phyloP scores from a whole-genome alignment of 2,888 invertebrate genomes.

The Lasioglossum oenotherae region DNA sequence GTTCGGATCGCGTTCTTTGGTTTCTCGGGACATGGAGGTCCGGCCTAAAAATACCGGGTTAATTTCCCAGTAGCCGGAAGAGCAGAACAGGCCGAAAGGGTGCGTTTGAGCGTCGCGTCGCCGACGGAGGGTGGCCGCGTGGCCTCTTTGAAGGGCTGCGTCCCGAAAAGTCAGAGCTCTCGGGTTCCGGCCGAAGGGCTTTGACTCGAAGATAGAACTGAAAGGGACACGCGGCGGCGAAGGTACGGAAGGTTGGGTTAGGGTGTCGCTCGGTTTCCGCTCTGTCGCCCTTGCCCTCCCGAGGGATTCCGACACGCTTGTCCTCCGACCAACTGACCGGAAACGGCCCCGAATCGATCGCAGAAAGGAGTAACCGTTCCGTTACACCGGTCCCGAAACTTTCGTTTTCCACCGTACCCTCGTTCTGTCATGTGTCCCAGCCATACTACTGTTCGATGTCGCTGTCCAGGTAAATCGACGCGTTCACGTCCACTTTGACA shows the following conservation, averaged over 20 bases:
- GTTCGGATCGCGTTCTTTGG: conserved; percentile 12
- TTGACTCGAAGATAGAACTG: conserved; percentile 24
- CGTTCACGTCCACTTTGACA: background rate
- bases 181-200: background rate
- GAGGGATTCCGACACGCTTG: conserved; percentile 71
- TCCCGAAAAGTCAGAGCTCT: conserved; percentile 42
- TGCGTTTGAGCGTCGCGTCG: conserved; percentile 24
- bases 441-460: background rate
- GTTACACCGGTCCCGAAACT: background rate
- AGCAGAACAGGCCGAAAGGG: conserved; percentile 12
- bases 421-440: background rate
- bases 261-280: conserved; percentile 69
- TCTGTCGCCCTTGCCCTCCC: conserved; percentile 78
- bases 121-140: conserved; percentile 4
- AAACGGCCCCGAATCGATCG: conserved; percentile 70
- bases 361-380: conserved; percentile 1
- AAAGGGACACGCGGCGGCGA: background rate
- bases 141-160: conserved; percentile 28
- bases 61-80: conserved; percentile 25
- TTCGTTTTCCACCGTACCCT: conserved; percentile 12
- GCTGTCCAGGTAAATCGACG: background rate
- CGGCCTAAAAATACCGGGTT: conserved; percentile 12
- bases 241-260: background rate
- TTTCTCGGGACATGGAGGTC: background rate
- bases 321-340: conserved; percentile 76